Percentiles rank a stretch among this genome's conserved stretches.
Conservation (phyloP, 2,113 vertebrate genomes). For the Halichoeres trimaculatus region DNA sequence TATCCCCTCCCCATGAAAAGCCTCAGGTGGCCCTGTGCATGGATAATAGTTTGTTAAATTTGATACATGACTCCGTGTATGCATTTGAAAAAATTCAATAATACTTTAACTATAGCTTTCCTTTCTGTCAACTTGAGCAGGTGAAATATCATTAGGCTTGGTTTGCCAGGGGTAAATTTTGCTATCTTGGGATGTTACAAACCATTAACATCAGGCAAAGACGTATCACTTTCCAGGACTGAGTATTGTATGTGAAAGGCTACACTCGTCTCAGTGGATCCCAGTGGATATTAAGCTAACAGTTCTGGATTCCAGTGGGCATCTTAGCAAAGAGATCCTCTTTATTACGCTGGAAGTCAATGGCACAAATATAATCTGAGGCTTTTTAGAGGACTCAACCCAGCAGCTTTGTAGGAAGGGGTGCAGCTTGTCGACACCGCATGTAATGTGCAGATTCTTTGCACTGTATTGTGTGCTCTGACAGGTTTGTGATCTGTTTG, state of each 20-base stretch:
- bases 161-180: slow-evolving; percentile 53
- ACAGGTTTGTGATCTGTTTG: slow-evolving; percentile 75
- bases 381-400: slow-evolving; percentile 54
- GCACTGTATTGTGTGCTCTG: slow-evolving; percentile 70
- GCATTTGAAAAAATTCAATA: slow-evolving; percentile 62
- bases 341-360: slow-evolving; percentile 69
- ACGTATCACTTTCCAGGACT: slow-evolving; percentile 64
- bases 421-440: slow-evolving; percentile 62
- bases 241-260: slow-evolving; percentile 69
- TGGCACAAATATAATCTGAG: slow-evolving; percentile 64
- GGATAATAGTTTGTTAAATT: slow-evolving; percentile 40
- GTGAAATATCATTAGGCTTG: slow-evolving; percentile 63
- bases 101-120: slow-evolving; percentile 50
- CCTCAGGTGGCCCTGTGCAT: slow-evolving; percentile 50
- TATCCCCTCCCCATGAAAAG: slow-evolving; percentile 1
- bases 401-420: slow-evolving; percentile 46
- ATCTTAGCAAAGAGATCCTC: slow-evolving; percentile 60
- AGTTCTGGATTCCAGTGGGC: slow-evolving; percentile 68
- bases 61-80: slow-evolving; percentile 58
- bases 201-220: slow-evolving; percentile 68
- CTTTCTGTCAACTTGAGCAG: slow-evolving; percentile 51
- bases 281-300: slow-evolving; percentile 75
- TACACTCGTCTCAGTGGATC: slow-evolving; percentile 69
- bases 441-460: slow-evolving; percentile 71
- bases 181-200: slow-evolving; percentile 66